Base-by-base conservation (phyloP, 2,797 vertebrate species). In the Chelidonichthys spinosus region DNA sequence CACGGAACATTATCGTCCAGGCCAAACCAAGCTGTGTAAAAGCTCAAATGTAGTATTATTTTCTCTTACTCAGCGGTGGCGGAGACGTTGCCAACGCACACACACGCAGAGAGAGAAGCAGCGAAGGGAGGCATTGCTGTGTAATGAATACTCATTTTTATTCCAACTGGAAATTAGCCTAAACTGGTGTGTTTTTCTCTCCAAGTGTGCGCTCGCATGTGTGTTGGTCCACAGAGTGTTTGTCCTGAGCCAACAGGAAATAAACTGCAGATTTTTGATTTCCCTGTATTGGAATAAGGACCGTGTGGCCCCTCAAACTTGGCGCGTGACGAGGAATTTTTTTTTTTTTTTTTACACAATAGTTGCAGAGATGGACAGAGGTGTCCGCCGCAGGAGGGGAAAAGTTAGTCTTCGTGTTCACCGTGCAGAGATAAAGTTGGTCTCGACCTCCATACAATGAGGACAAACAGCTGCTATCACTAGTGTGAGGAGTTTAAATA, bases 11-110 rank as follows among this genome's bases (percentile, higher is more conserved):
- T 82, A 81, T 68, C 4, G 17, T 54, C 14, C 35, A 17, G 42
- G 85, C 90, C 90, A 92, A 92, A 87, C 84, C 72, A 76, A 85
- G 81, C 79, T 66, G 64, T 79, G 88, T 86, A 83, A 81, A 87
- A 78, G 46, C 77, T 86, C 63, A 74, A 85, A 83, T 74, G 66
- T 76, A 81, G 72, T 82, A 74, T 85, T 87, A 85, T 82, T 85
- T 89, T 90, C 81, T 87, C 65, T 78, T 66, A 80, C 59, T 82
- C 72, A 42, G 69, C 40, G 75, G 82, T 72, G 86, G 58, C 81
- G 54, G 75, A 85, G 72, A 61, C 40, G 63, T 62, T 78, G 82
- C 89, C 90, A 90, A 84, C 63, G 71, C 78, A 81, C 63, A 75
- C 37, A 49, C 44, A 63, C 15, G 65, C 42, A 66, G 53, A 78